These are phyloP conservation scores for Scaptomyza pallida DNA, from an alignment of 1,140 invertebrate genomes.

Conservation along the genomic window DNA sequence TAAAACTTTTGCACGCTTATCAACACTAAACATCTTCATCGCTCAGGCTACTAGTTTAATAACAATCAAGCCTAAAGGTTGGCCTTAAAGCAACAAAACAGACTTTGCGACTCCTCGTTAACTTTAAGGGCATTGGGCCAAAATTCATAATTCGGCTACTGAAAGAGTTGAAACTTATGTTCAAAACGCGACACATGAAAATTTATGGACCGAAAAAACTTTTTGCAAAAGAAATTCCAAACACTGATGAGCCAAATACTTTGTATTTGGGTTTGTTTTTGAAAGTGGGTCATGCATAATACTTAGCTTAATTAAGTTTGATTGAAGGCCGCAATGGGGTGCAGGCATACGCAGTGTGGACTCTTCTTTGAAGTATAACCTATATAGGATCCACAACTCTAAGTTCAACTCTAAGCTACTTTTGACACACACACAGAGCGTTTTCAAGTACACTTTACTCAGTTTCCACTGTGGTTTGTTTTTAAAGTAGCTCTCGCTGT, in stretches of 20 bases:
- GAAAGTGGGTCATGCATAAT: constrained; percentile 25
- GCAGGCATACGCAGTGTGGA: not conserved
- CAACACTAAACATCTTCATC: constrained; percentile 28
- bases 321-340: constrained; percentile 15
- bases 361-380: too few relatives aligned
- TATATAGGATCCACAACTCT: too few relatives aligned
- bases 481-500: not conserved
- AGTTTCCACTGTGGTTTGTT: not conserved
- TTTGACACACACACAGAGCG: not conserved
- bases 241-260: constrained; percentile 31
- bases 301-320: constrained; percentile 47
- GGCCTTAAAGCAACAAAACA: constrained; percentile 23
- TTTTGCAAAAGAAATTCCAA: constrained; percentile 14
- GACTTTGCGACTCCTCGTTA: constrained; percentile 49
- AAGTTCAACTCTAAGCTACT: not conserved
- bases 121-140: constrained; percentile 64
- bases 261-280: not conserved
- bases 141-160: constrained; percentile 55
- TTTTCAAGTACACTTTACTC: not conserved
- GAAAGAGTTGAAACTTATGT: constrained; percentile 54
- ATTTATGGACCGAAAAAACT: constrained; percentile 63
- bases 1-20: constrained; percentile 45
- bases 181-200: constrained; percentile 60
- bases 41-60: constrained; percentile 27
- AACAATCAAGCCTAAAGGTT: constrained; percentile 31